Evolutionary conservation across 30 jellyfish, hydroid and myxozoan genomes (phyloP), one percentile per base, ranked within the genome.

Genomic region (Rhopilema esculentum): DNA sequence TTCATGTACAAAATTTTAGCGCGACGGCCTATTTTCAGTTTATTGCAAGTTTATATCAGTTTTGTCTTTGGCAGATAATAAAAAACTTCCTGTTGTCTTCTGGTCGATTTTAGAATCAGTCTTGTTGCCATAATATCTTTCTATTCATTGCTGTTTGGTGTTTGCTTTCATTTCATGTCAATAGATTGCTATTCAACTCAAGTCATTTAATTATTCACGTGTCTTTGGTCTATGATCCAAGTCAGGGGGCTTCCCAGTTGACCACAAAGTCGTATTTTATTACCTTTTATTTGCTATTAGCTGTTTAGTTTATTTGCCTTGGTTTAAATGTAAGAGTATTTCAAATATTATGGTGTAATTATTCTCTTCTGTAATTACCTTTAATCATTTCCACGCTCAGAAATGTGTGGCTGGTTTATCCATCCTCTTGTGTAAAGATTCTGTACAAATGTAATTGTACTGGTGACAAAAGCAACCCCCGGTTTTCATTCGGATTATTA

Each of bases 141-240:
- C 62, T 18, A 82, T 71, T 82, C 85, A 66, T 18, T n/a, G 32
- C 29, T 30, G 72, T 50, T 50, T 33, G 91, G 91, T 82, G 91
- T 26, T 70, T 71, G 85, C 84, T 82, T 82, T 82, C 91, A 82
- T 28, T 12, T 52, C 75, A 8, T 79, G 48, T 82, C 29, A 19
- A 21, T 40, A 22, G n/a, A 1, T 16, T 24, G 33, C 30, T 18
- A 73, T 31, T 19, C 69, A 33, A 16, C 2, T 18, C 70, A 32
- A 7, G 19, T 64, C 30, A 4, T n/a, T 73, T 33, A 27, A 73
- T 73, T 73, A 40, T 40, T 12, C 6, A 40, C 57, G 57, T 40
- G 6, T 40, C 6, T 40, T 12, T 40, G 9, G 57, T 12, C 57
- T 12, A 40, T 40, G 9, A 2, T 40, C 12, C 9, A 40, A 40